Base-by-base conservation (phyloP, 2,888 invertebrate genomes). In the Holacanthella duospinosa region DNA sequence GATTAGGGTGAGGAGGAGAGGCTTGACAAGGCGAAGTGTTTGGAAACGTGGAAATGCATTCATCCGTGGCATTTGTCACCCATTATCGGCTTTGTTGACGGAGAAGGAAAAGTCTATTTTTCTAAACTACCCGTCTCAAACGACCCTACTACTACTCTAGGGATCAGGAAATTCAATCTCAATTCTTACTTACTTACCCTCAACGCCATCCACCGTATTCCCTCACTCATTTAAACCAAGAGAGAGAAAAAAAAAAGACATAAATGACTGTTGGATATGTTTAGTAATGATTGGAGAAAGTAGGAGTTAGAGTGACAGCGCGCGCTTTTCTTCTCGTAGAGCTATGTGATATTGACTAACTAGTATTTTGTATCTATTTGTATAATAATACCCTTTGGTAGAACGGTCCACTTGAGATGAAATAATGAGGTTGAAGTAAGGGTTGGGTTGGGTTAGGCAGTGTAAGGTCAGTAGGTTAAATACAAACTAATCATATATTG, bases 51-150 rank as follows among this genome's bases (percentile, higher is more conserved):
- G 24, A 55, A 53, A 54, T 29, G 63, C 63, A 60, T 57, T 43
- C 43, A 29, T 25, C 27, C 43, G 19, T 36, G 60, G 63, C 24
- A 60, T 63, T 63, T 63, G 63, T 60, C 63, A 63, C 56, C 60
- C 63, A 63, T 55, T 61, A 55, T 61, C 53, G 29, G 27, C 28
- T 61, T 54, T 61, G 62, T 59, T 62, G 62, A 62, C 62, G 48
- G 48, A 48, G 48, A 48, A 48, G 21, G 48, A 21, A 48, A 48
- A 48, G 48, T 48, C 48, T 48, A 48, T 48, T 48, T 48, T 48
- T 48, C 48, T 48, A 48, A 48, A 48, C 48, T 48, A 48, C 48
- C 48, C 48, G 27, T 6, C 57, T 29, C 29, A 28, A 16, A 57
- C 29, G 29, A 29, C 57, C 48, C 21, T 21, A 48, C 6, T 19